Conservation (phyloP, 2,113 vertebrate species). For the Thalassoma bifasciatum region DNA sequence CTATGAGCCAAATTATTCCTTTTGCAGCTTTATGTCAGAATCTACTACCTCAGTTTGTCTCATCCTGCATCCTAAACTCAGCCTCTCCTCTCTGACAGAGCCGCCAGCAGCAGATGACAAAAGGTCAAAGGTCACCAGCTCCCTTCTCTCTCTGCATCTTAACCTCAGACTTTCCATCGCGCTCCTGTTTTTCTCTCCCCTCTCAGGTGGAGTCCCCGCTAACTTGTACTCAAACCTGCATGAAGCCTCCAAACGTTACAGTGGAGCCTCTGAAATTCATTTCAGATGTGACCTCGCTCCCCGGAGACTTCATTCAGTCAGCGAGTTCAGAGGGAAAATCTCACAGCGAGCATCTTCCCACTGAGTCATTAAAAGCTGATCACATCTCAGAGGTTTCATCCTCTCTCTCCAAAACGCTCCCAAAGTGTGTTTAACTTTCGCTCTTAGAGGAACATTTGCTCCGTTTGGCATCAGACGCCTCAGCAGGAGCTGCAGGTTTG, state of each 20-base stretch:
- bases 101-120: not conserved
- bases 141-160: not conserved
- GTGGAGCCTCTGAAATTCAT: constrained; percentile 32
- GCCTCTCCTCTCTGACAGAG: not conserved
- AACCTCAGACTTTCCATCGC: not conserved
- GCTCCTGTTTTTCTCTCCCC: constrained; percentile 3
- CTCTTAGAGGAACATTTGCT: constrained; percentile 66
- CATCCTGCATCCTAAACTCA: no score
- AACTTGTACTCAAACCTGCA: constrained; percentile 11
- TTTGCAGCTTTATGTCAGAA: no score
- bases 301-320: not conserved
- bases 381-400: no score
- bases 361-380: constrained; percentile 1
- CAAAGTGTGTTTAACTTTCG: constrained; percentile 44
- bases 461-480: constrained; percentile 61
- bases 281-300: not conserved
- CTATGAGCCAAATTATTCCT: no score
- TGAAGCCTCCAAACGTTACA: not conserved
- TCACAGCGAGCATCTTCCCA: constrained; percentile 35
- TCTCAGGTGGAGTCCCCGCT: not conserved
- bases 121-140: constrained; percentile 20
- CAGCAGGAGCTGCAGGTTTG: constrained; percentile 64
- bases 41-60: no score
- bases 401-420: constrained; percentile 49
- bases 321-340: no score